Conservation (phyloP, 2,797 vertebrate species). For the Botia almorhae region DNA sequence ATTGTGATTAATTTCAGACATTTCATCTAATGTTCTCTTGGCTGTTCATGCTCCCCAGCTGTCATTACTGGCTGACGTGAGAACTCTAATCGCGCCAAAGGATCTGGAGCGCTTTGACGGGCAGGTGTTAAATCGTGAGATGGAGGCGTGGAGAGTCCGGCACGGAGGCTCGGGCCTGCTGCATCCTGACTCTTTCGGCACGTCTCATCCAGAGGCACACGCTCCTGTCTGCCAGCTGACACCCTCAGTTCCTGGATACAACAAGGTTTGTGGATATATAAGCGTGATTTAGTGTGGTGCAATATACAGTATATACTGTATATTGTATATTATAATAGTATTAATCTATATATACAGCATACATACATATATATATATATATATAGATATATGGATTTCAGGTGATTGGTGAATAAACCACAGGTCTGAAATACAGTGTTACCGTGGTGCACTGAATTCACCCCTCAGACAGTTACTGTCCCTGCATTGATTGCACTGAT, state of each 20-base stretch:
- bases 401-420: not conserved
- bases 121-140: constrained; percentile 87
- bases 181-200: constrained; percentile 74
- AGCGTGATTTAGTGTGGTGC: not conserved
- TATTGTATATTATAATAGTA: not conserved
- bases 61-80: constrained; percentile 90
- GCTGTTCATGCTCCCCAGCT: constrained; percentile 74
- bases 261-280: constrained; percentile 73
- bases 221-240: constrained; percentile 76
- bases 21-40: constrained; percentile 20
- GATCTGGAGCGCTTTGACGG: constrained; percentile 89
- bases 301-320: not conserved
- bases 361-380: too few species aligned
- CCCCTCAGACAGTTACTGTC: not conserved
- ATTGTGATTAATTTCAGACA: constrained; percentile 1
- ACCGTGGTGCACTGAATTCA: not conserved
- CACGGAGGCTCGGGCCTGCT: constrained; percentile 74
- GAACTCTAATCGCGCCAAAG: constrained; percentile 82
- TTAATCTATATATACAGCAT: too few species aligned
- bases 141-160: constrained; percentile 86
- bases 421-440: not conserved
- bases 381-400: not conserved
- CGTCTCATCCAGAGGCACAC: constrained; percentile 75
- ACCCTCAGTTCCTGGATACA: constrained; percentile 77
- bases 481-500: constrained; percentile 18